Percentiles rank a stretch among this genome's conserved stretches.
Conservation (phyloP, 2,797 vertebrate genomes). For the Helostoma temminkii region DNA sequence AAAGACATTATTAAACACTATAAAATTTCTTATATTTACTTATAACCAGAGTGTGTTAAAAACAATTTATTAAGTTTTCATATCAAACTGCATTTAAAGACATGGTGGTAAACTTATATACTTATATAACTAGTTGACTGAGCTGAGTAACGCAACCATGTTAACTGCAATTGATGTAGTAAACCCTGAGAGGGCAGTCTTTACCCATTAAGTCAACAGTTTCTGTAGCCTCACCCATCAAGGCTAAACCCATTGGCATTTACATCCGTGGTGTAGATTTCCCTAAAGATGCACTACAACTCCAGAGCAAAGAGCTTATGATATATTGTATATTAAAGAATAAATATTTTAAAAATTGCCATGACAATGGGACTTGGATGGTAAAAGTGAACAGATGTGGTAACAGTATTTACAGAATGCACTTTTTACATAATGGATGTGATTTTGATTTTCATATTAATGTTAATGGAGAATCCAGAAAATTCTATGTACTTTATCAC, state of each 20-base stretch:
- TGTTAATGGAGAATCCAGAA: slow-evolving; percentile 16
- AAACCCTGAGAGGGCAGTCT: slow-evolving; percentile 80
- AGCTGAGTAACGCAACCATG: slow-evolving; percentile 9
- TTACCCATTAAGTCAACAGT: slow-evolving; percentile 58
- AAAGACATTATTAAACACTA: background rate
- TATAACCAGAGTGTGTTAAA: background rate
- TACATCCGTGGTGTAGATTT: slow-evolving; percentile 33
- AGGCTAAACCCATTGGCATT: slow-evolving; percentile 17
- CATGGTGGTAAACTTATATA: background rate
- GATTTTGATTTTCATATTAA: slow-evolving; percentile 20
- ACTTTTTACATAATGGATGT: background rate
- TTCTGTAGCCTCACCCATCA: slow-evolving; percentile 51
- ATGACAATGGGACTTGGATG: slow-evolving; percentile 9
- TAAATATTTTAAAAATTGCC: slow-evolving; percentile 38
- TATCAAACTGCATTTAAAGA: background rate
- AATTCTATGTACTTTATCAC: slow-evolving; percentile 5
- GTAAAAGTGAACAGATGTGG: slow-evolving; percentile 15
- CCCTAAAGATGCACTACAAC: slow-evolving; percentile 32
- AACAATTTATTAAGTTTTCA: background rate
- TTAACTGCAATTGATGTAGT: slow-evolving; percentile 59
- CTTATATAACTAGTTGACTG: background rate
- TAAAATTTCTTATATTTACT: background rate
- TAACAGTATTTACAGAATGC: slow-evolving; percentile 25
- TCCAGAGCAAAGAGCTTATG: slow-evolving; percentile 27
- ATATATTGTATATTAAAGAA: slow-evolving; percentile 43